Conservation (phyloP, 1,140 invertebrate species). For the Anagrus nilaparvatae region DNA sequence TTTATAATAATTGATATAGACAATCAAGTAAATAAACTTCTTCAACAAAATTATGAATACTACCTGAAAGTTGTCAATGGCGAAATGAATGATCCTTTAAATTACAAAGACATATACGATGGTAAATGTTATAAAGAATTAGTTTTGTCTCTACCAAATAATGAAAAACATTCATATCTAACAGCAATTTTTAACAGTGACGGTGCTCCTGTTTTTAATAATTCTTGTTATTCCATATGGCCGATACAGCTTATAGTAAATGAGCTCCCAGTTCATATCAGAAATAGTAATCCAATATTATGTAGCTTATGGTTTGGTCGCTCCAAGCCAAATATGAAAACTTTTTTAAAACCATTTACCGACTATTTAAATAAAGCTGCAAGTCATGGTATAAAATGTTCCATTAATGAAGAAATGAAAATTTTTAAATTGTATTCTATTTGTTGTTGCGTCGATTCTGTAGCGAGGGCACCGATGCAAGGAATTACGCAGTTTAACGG, state of each 20-base stretch:
- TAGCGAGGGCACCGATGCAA: conserved; percentile 16
- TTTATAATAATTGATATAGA: conserved; percentile 13
- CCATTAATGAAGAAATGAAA: conserved; percentile 5
- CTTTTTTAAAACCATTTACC: conserved; percentile 18
- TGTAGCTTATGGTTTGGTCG: conserved; percentile 15
- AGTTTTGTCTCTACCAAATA: not conserved
- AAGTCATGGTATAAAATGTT: conserved; percentile 11
- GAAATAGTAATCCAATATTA: conserved; percentile 10
- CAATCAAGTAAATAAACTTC: conserved; percentile 6
- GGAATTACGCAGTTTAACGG: conserved; percentile 13
- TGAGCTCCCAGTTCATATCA: conserved; percentile 13
- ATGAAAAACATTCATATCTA: conserved; percentile 5
- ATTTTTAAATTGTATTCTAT: conserved; percentile 12
- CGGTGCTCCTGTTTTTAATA: conserved; percentile 13
- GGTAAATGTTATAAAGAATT: conserved; percentile 5
- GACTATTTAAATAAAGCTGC: conserved; percentile 14
- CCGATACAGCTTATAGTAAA: conserved; percentile 17
- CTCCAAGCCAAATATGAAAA: conserved; percentile 15
- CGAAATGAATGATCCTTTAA: conserved; percentile 7
- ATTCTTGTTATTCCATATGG: conserved; percentile 15
- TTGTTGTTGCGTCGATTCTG: conserved; percentile 16
- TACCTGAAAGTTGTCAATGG: conserved; percentile 3
- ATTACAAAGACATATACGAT: conserved; percentile 9
- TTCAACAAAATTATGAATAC: conserved; percentile 6
- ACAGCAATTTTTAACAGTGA: conserved; percentile 17